These are phyloP conservation scores for Diadema setosum DNA, from an alignment of 35 echinoderm and acorn worm genomes.

Conservation along the genomic window DNA sequence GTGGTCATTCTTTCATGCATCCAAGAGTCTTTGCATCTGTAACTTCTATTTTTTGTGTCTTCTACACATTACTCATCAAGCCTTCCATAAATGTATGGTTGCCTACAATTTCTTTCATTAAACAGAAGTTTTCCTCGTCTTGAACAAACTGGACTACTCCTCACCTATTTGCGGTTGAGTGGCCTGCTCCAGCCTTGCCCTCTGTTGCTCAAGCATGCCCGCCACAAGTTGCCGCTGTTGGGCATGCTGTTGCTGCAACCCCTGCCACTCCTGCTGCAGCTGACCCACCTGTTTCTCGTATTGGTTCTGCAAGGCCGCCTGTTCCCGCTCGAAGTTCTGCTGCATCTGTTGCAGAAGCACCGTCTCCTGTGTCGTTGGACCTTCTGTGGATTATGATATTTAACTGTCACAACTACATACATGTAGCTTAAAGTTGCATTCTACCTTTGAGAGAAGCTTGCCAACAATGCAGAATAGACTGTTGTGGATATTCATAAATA, in stretches of 20 bases:
- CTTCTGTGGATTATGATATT: too few relatives aligned
- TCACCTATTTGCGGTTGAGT: neutral
- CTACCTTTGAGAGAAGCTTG: neutral
- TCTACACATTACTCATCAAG: too few relatives aligned
- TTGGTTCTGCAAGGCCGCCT: neutral
- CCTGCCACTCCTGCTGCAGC: slow-evolving; percentile 38
- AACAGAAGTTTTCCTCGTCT: too few relatives aligned
- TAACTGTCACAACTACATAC: neutral
- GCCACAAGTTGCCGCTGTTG: slow-evolving; percentile 31
- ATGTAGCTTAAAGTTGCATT: neutral
- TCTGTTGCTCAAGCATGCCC: slow-evolving; percentile 20
- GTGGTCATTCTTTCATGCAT: too few relatives aligned
- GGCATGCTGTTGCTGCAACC: slow-evolving; percentile 31
- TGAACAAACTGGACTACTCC: too few relatives aligned
- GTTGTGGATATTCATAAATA: too few relatives aligned
- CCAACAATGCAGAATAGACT: too few relatives aligned
- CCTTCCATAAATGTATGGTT: too few relatives aligned
- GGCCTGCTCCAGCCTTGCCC: slow-evolving; percentile 11
- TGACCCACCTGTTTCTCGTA: neutral
- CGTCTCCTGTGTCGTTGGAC: neutral
- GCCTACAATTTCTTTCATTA: too few relatives aligned
- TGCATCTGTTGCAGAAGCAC: neutral
- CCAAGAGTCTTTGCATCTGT: too few relatives aligned
- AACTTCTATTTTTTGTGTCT: too few relatives aligned
- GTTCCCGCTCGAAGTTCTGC: neutral